Percentiles rank a stretch among this genome's conserved stretches.
Evolutionary conservation across 2,888 invertebrate genomes (phyloP).

Genomic region (Drosophila lutescens): DNA sequence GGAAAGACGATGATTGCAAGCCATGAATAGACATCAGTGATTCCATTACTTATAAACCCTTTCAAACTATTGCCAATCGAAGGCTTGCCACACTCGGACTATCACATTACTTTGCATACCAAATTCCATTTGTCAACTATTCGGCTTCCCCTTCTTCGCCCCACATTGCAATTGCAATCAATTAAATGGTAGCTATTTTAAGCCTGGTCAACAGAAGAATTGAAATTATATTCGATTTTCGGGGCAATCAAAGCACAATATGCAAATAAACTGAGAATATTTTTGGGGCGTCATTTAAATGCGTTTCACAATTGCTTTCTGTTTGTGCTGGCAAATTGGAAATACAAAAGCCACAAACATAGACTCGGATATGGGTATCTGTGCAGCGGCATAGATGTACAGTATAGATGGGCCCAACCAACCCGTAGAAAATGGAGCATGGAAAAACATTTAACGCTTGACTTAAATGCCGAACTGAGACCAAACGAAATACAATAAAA

Average conservation of each 20-base stretch:
- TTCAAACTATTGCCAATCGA: constrained; percentile 19
- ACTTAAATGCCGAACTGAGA: constrained; percentile 45
- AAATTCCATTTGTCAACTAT: constrained; percentile 36
- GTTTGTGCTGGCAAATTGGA: constrained; percentile 55
- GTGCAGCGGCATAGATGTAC: neutral
- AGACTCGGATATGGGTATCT: constrained; percentile 37
- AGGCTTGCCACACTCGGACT: constrained; percentile 20
- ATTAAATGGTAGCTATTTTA: constrained; percentile 47
- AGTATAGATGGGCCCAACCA: constrained; percentile 3
- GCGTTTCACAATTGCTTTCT: constrained; percentile 57
- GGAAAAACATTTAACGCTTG: constrained; percentile 62
- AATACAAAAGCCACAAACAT: constrained; percentile 47
- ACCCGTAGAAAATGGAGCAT: constrained; percentile 51
- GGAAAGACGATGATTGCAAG: neutral
- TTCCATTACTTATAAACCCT: constrained; percentile 7
- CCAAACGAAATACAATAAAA: constrained; percentile 26
- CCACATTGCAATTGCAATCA: constrained; percentile 53
- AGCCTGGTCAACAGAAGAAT: constrained; percentile 26
- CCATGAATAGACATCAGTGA: neutral
- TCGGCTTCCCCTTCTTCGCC: constrained; percentile 15
- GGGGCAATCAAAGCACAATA: constrained; percentile 29
- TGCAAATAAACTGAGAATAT: constrained; percentile 53
- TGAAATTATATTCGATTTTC: constrained; percentile 37
- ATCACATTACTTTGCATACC: constrained; percentile 25
- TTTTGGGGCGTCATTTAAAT: constrained; percentile 55